Percentiles rank a stretch among this genome's conserved stretches.
Evolutionary conservation across 2,113 vertebrate species (phyloP).

Genomic region (Pollimyrus isidori): DNA sequence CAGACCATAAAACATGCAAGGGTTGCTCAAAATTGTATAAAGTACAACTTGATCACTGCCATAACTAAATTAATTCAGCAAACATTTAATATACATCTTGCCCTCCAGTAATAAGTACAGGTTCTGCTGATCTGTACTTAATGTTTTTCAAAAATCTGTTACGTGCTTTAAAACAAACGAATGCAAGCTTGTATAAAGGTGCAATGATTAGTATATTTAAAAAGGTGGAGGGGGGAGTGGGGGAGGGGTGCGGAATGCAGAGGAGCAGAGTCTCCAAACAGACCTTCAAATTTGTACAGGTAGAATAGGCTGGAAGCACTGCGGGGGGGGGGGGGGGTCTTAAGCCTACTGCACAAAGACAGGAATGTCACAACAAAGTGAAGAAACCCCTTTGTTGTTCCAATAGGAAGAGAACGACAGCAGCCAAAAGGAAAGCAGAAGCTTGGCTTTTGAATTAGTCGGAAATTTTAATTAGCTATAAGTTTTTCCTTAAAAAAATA

Average conservation of each 20-base stretch:
- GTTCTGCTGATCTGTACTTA: background rate
- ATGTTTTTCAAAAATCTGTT: background rate
- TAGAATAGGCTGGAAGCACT: background rate
- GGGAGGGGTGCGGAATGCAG: background rate
- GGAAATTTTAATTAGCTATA: conserved; percentile 25
- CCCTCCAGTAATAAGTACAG: background rate
- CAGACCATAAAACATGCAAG: background rate
- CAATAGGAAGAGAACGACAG: conserved; percentile 26
- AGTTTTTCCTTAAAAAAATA: background rate
- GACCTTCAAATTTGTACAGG: background rate
- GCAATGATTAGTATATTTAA: background rate
- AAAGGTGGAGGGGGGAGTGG: background rate
- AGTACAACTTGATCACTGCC: background rate
- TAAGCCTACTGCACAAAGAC: conserved; percentile 20
- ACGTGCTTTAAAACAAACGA: background rate
- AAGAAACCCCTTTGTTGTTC: conserved; percentile 33
- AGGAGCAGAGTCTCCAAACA: background rate
- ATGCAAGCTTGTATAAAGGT: background rate
- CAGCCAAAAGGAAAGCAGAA: background rate
- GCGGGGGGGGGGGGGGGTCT: background rate
- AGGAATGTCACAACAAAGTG: conserved; percentile 41
- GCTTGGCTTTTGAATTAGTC: conserved; percentile 11
- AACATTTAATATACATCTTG: background rate
- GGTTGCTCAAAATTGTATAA: background rate
- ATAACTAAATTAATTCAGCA: background rate